Base-by-base conservation (phyloP, 2,888 invertebrate species). In the Lasioglossum zephyrum region DNA sequence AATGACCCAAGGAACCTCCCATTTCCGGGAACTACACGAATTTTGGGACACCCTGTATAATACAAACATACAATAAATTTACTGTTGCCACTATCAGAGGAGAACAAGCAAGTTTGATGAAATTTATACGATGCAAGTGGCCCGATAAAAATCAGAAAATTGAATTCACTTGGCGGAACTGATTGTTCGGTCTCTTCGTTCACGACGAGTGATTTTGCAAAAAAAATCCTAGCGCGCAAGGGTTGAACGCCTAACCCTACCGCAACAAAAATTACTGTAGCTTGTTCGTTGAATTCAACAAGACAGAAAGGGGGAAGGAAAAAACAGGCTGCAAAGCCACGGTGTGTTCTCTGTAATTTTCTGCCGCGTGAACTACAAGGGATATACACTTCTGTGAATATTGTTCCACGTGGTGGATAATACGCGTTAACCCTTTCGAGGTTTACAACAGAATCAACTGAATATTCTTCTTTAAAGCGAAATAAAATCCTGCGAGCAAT, bases 311-410 rank as follows among this genome's bases (percentile, higher is more conserved):
- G 53, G 76, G 73, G 44, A 44, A 36, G 73, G 73, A 60, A 81
- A 36, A 36, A 76, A 73, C 72, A 36, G 81, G 60, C 49, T 63
- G 31, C 76, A 72, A 63, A 76, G 81, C 26, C 47, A 60, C 60
- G 49, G 79, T 80, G 13, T 36, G 36, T 36, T 36, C 82, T 76
- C 73, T 73, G 77, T 73, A 77, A 84, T 69, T 73, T 73, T 77
- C 77, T 82, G 73, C 77, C 53, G 63, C 72, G 66, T 84, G 66
- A 82, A 73, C 69, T 73, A 57, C 82, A 57, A 69, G 31, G 73
- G 77, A 73, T 77, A 63, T 66, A 77, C 76, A 73, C 82, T 53
- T 49, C 53, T 66, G 66, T 77, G 75, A 39, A 60, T 70, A 81
- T 81, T 69, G 26, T 74, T 44, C 44, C 8, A 53, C 53, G 26